Percentiles rank a stretch among this genome's conserved stretches.
Evolutionary conservation across 92 coral and sea anemone species (phyloP).

Genomic region (Epizoanthus rinbou): DNA sequence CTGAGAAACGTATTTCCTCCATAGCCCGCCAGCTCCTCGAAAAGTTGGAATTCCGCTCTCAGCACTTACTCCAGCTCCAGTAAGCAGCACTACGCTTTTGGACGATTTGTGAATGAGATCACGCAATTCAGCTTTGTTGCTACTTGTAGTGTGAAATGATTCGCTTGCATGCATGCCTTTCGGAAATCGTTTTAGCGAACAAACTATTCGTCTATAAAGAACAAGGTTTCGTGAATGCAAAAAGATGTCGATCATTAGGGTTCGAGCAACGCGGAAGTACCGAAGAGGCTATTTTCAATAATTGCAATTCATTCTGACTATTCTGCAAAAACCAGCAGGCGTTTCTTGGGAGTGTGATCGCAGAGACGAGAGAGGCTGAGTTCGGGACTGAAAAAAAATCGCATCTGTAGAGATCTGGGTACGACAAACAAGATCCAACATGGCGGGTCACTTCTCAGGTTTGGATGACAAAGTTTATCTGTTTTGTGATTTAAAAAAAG

Average conservation of each 20-base stretch:
- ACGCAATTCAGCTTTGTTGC: conserved; percentile 70
- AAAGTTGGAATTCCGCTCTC: conserved; percentile 99
- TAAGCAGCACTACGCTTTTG: conserved; percentile 70
- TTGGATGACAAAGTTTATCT: not conserved
- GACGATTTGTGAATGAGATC: conserved; percentile 71
- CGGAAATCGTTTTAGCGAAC: conserved; percentile 1
- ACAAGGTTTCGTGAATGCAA: not conserved
- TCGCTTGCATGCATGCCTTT: conserved; percentile 35
- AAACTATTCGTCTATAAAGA: not conserved
- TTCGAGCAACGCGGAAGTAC: not conserved
- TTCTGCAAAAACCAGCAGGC: not conserved
- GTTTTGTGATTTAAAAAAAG: not conserved
- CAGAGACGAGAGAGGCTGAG: conserved; percentile 9
- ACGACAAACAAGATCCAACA: conserved; percentile 53
- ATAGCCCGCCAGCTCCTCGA: conserved; percentile 96
- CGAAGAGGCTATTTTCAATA: too few relatives aligned
- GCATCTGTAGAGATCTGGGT: conserved; percentile 31
- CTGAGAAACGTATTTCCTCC: conserved; percentile 89
- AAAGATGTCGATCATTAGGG: not conserved
- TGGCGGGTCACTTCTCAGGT: conserved; percentile 99
- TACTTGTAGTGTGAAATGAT: conserved; percentile 57
- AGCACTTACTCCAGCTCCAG: conserved; percentile 97
- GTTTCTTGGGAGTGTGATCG: too few relatives aligned
- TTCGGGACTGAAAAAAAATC: conserved; percentile 22
- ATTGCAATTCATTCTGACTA: too few relatives aligned